phyloP scores from a whole-genome alignment of 1,140 invertebrate genomes.

The Euborellia annulipes region DNA sequence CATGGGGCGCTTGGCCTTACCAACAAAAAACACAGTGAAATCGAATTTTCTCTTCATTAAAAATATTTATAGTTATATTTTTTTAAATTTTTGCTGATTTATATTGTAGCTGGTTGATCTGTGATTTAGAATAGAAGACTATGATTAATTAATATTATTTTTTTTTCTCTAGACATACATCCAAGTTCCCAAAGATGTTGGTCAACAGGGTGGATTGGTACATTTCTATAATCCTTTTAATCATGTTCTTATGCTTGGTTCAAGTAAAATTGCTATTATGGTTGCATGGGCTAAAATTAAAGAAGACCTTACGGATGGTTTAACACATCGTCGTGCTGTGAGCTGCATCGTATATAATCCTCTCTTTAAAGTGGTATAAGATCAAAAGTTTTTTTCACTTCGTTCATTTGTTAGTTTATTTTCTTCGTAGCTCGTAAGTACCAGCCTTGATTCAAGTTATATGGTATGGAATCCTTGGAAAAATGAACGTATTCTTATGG shows the following conservation, averaged over 20 bases:
- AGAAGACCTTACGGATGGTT: constrained; percentile 44
- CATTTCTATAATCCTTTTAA: constrained; percentile 42
- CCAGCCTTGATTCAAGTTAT: constrained; percentile 49
- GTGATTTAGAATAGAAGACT: too few species aligned
- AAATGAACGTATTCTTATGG: constrained; percentile 38
- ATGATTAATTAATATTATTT: constrained; percentile 5
- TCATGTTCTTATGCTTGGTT: constrained; percentile 43
- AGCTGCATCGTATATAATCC: constrained; percentile 49
- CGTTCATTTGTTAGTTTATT: constrained; percentile 10
- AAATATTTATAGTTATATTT: too few species aligned
- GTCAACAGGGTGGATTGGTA: constrained; percentile 36
- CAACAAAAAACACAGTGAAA: too few species aligned
- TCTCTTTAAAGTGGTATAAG: constrained; percentile 40
- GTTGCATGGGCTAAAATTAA: constrained; percentile 41
- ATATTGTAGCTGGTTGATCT: too few species aligned
- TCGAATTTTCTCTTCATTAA: too few species aligned
- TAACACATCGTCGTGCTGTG: constrained; percentile 39
- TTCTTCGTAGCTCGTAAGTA: constrained; percentile 33
- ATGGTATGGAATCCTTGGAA: constrained; percentile 53
- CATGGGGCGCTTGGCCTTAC: too few species aligned
- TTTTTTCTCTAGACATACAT: constrained; percentile 36
- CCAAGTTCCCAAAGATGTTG: constrained; percentile 37
- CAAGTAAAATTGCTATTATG: constrained; percentile 38
- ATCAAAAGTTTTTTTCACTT: neutral
- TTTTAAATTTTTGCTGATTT: too few species aligned